phyloP scores from a whole-genome alignment of 2,797 vertebrate genomes.

The Helarctos malayanus region DNA sequence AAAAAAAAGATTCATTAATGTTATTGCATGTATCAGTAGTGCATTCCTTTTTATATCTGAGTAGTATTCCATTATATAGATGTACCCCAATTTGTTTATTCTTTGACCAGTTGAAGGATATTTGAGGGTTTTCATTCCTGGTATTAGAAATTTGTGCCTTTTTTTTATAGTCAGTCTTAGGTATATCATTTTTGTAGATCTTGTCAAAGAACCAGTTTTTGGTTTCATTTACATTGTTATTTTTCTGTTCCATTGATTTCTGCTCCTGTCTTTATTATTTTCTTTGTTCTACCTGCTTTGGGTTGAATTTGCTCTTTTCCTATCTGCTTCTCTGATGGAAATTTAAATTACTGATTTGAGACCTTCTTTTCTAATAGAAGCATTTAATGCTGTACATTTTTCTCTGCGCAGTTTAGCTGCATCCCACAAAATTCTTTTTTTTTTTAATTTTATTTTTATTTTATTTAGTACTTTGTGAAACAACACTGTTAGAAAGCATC shows the following conservation, averaged over 20 bases:
- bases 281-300: background rate
- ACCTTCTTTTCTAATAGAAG: background rate
- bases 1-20: background rate
- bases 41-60: slow-evolving; percentile 45
- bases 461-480: background rate
- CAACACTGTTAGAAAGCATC: background rate
- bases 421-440: background rate
- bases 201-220: background rate
- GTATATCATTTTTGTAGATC: background rate
- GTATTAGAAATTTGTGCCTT: background rate
- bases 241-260: slow-evolving; percentile 5
- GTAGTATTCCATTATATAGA: background rate
- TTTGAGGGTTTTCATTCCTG: background rate
- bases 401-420: background rate
- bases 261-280: background rate
- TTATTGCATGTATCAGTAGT: background rate
- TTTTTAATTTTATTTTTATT: background rate
- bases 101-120: slow-evolving; percentile 6
- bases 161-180: background rate
- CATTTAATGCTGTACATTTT: background rate
- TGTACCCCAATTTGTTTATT: background rate
- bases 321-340: background rate
- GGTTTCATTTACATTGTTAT: background rate
- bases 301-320: slow-evolving; percentile 29
- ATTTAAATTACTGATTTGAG: background rate